Base-by-base conservation (phyloP, 2,888 invertebrate genomes). In the Drosophila cognata region DNA sequence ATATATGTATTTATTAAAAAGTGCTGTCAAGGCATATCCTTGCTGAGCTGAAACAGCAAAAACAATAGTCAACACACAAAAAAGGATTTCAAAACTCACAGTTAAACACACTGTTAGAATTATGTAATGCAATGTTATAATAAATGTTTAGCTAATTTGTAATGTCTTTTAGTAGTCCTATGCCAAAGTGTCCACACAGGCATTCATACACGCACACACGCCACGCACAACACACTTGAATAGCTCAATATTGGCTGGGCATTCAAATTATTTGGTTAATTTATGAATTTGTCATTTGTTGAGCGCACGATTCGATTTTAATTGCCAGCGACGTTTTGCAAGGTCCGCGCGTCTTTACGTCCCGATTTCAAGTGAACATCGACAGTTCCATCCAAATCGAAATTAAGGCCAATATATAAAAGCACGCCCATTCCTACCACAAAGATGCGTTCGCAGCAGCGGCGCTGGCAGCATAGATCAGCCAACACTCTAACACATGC, bases 311-410 rank as follows among this genome's bases (percentile, higher is more conserved):
- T 74, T 79, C 88, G 82, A 67, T 74, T 81, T 79, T 79, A 76
- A 88, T 88, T 82, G 87, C 86, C 69, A 85, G 80, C 88, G 88
- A 85, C 89, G 84, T 77, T 74, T 79, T 71, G 77, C 77, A 79
- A 79, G 91, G 93, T 93, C 93, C 89, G 88, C 89, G 91, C 93
- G 92, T 92, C 91, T 92, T 83, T 91, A 92, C 93, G 92, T 92
- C 92, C 92, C 92, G 92, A 91, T 91, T 93, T 92, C 92, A 92
- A 93, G 91, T 93, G 93, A 93, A 91, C 92, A 91, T 91, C 89
- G 89, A 85, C 86, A 91, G 91, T 92, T 92, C 92, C 92, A 92
- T 92, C 92, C 92, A 92, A 93, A 92, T 92, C 84, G 81, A 89
- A 86, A 85, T 91, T 89, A 91, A 89, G 91, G 91, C 91, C 90